A percentile compares a stretch with the other conserved stretches of the same genome.
phyloP scores from a whole-genome alignment of 1,140 invertebrate genomes.

The Vollenhovia emeryi region DNA sequence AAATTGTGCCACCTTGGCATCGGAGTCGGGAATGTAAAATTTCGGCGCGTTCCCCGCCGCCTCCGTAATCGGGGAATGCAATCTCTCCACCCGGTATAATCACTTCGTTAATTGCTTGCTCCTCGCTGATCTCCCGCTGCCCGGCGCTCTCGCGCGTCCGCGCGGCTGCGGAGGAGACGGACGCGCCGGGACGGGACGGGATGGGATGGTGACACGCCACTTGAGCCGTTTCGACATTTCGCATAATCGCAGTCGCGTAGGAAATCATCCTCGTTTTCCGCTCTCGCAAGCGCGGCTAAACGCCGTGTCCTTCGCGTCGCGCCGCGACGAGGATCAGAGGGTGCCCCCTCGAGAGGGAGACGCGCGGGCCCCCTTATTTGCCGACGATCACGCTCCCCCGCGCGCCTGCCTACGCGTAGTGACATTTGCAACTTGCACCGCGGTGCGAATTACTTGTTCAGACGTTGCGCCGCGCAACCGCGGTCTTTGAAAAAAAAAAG shows the following conservation, averaged over 20 bases:
- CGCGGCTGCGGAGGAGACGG: background rate
- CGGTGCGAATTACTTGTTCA: slow-evolving; percentile 38
- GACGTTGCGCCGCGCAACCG: too few relatives aligned
- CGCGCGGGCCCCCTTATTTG: slow-evolving; percentile 1
- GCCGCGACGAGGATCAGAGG: too few relatives aligned
- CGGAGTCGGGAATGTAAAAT: background rate
- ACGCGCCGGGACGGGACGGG: background rate
- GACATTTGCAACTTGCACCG: slow-evolving; percentile 50
- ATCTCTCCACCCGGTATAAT: background rate
- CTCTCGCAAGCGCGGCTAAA: slow-evolving; percentile 31
- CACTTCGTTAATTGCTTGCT: background rate
- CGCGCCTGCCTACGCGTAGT: background rate
- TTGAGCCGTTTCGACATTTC: slow-evolving; percentile 26
- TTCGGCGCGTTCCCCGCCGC: background rate
- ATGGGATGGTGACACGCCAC: background rate
- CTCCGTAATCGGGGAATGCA: background rate
- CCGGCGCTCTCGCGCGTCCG: background rate
- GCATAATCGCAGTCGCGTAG: slow-evolving; percentile 36
- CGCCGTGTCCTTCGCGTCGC: slow-evolving; percentile 22
- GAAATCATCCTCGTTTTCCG: slow-evolving; percentile 26
- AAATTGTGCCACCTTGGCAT: background rate
- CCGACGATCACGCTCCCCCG: background rate
- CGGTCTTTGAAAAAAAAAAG: background rate
- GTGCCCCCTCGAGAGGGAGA: background rate
- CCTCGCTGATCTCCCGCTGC: background rate